These are phyloP conservation scores for Theodoxus fluviatilis DNA, from an alignment of 2,888 invertebrate species.

Conservation along the genomic window DNA sequence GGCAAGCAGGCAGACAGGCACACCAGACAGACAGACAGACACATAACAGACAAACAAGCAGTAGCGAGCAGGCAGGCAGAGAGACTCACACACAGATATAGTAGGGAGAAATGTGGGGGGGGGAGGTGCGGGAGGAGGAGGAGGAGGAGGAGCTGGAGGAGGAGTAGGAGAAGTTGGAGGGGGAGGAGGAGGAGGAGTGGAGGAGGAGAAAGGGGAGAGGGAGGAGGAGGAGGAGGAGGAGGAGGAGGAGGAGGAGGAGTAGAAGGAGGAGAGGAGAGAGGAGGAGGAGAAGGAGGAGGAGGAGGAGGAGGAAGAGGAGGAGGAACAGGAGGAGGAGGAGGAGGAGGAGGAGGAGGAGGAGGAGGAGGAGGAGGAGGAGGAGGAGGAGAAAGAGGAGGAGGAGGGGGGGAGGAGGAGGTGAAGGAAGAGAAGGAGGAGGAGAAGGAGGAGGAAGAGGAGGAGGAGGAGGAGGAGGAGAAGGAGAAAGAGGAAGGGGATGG, in stretches of 20 bases:
- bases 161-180: constrained; percentile 7
- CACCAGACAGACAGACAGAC: no score
- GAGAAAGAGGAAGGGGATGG: constrained; percentile 3
- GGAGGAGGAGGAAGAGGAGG: background rate
- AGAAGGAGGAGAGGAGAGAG: background rate
- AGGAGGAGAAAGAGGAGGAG: background rate
- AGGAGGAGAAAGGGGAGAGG: background rate
- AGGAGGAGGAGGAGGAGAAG: background rate
- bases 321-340: background rate
- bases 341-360: background rate
- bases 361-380: background rate
- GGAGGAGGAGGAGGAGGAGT: background rate
- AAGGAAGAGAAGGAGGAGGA: background rate
- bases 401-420: no score
- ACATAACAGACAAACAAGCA: no score
- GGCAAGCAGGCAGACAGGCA: no score
- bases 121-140: background rate
- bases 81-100: no score
- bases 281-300: background rate
- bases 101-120: no score
- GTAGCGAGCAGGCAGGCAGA: no score
- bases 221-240: background rate
- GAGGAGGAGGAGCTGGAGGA: constrained; percentile 12
- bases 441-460: background rate
- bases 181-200: background rate